Percentiles rank a stretch among this genome's conserved stretches.
Conservation (phyloP, 2,113 vertebrate genomes). For the Albula goreensis region DNA sequence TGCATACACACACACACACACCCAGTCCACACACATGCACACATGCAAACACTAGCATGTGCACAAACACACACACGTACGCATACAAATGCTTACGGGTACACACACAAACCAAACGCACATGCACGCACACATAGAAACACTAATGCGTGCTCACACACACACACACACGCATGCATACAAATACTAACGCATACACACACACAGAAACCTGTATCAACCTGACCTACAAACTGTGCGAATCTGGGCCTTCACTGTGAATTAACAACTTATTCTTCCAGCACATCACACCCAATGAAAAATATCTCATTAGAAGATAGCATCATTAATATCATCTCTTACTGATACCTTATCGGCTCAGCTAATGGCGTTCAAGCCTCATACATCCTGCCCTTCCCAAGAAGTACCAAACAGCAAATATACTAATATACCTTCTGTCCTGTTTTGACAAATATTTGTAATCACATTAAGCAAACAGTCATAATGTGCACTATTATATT, state of each 20-base stretch:
- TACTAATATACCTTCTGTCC: neutral
- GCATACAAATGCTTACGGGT: too few species aligned
- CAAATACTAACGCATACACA: neutral
- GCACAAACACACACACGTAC: too few species aligned
- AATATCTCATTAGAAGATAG: neutral
- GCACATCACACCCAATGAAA: neutral
- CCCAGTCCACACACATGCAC: neutral
- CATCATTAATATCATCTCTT: neutral
- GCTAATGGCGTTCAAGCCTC: neutral
- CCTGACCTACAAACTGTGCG: neutral
- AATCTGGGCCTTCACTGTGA: neutral
- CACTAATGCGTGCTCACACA: neutral
- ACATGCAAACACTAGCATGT: neutral
- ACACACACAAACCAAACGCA: too few species aligned
- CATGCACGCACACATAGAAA: neutral
- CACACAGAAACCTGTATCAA: neutral
- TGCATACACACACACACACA: too few species aligned
- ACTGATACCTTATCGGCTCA: neutral
- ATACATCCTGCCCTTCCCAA: neutral
- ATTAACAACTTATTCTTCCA: neutral
- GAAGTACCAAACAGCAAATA: neutral
- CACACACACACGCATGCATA: conserved; percentile 3
- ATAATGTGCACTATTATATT: neutral
- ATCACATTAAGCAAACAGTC: neutral
- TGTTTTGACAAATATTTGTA: neutral